These are phyloP conservation scores for Vulpes ferrilata DNA, from an alignment of 2,113 vertebrate genomes.

Conservation along the genomic window DNA sequence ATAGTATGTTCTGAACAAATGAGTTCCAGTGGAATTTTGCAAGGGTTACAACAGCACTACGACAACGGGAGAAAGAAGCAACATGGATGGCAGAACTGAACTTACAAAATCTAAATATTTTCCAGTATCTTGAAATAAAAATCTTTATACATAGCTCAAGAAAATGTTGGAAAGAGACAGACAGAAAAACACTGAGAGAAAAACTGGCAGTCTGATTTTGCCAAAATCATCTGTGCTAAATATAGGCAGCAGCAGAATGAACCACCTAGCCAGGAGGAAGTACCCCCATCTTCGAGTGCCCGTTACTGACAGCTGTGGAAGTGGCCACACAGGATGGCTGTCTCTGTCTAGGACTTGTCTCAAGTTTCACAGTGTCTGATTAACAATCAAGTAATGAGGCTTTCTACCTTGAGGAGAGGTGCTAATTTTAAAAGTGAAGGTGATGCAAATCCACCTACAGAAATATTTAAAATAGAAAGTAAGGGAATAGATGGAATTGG, in stretches of 20 bases:
- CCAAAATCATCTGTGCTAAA: constrained; percentile 27
- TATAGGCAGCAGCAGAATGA: not conserved
- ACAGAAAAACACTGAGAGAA: constrained; percentile 2
- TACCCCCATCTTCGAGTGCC: not conserved
- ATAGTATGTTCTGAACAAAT: not conserved
- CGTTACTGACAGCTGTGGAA: not conserved
- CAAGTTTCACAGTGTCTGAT: constrained; percentile 67
- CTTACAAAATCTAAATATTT: not conserved
- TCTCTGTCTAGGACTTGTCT: not conserved
- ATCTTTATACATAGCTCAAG: not conserved
- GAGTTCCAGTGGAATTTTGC: not conserved
- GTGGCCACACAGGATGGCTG: not conserved
- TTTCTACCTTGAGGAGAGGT: constrained; percentile 60
- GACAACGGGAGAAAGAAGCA: not conserved
- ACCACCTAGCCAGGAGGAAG: not conserved
- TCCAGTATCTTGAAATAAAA: constrained; percentile 41
- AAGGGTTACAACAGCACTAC: not conserved
- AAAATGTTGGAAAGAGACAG: constrained; percentile 29
- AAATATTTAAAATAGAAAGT: constrained; percentile 76
- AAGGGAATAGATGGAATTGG: constrained; percentile 32
- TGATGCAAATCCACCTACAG: constrained; percentile 79
- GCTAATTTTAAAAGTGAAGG: constrained; percentile 78
- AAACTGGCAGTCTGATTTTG: constrained; percentile 31
- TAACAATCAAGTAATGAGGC: constrained; percentile 57
- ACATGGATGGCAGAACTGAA: not conserved